Percentiles rank a stretch among this genome's conserved stretches.
phyloP scores from a whole-genome alignment of 2,888 invertebrate species.

The Ichneumon xanthorius region DNA sequence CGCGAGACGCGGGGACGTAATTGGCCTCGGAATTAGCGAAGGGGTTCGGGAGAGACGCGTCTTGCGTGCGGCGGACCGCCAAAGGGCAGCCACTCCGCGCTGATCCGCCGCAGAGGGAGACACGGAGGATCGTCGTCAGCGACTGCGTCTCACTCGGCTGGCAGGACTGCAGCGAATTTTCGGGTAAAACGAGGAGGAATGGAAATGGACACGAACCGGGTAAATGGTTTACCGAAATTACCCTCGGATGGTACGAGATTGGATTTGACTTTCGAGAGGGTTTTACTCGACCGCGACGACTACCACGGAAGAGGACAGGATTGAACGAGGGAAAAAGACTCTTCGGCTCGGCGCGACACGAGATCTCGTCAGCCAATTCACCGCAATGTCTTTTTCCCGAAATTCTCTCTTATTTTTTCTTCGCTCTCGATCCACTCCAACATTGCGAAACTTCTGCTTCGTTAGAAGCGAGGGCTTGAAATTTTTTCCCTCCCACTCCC shows the following conservation, averaged over 20 bases:
- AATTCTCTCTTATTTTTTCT: conserved; percentile 15
- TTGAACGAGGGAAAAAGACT: conserved; percentile 34
- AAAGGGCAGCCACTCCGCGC: conserved; percentile 65
- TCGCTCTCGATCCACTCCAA: not conserved
- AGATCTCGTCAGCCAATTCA: conserved; percentile 73
- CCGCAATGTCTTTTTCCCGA: conserved; percentile 65
- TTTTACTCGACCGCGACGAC: conserved; percentile 57
- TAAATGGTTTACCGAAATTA: conserved; percentile 80
- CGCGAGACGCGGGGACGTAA: conserved; percentile 75
- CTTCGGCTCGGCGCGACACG: not conserved
- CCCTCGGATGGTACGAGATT: conserved; percentile 74
- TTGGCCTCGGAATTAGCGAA: conserved; percentile 81
- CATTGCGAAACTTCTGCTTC: conserved; percentile 20
- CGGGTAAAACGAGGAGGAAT: conserved; percentile 74
- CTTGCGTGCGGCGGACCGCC: conserved; percentile 77
- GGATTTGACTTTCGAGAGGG: conserved; percentile 77
- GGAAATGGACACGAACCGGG: conserved; percentile 76
- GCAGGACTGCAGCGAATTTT: conserved; percentile 70
- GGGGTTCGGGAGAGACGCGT: conserved; percentile 74
- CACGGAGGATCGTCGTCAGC: conserved; percentile 43
- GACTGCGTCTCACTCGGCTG: conserved; percentile 38
- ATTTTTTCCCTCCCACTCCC: not conserved
- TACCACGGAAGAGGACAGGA: conserved; percentile 17
- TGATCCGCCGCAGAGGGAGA: conserved; percentile 27
- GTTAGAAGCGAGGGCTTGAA: not conserved